Conservation (phyloP, 2,797 vertebrate species). For the Holocentrus rufus region DNA sequence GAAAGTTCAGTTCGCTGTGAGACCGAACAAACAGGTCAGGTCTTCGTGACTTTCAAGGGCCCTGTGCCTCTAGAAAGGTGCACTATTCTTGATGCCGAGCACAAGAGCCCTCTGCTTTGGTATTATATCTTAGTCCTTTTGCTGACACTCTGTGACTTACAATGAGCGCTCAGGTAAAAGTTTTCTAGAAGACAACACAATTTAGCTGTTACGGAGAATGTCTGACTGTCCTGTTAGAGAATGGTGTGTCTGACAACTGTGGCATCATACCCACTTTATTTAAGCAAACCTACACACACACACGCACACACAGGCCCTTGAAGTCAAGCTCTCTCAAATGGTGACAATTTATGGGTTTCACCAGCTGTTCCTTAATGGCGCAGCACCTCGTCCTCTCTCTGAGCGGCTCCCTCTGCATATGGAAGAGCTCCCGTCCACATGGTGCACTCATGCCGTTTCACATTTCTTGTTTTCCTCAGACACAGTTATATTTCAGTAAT, state of each 20-base stretch:
- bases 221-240: not conserved
- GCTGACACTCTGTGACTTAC: too few relatives aligned
- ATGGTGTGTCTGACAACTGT: not conserved
- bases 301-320: constrained; percentile 61
- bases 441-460: not conserved
- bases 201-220: not conserved
- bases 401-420: constrained; percentile 88
- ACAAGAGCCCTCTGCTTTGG: too few relatives aligned
- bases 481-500: too few relatives aligned
- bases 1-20: too few relatives aligned
- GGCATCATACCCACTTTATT: constrained; percentile 67
- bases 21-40: not conserved
- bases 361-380: constrained; percentile 89
- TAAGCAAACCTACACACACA: not conserved
- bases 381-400: constrained; percentile 88
- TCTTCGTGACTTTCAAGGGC: too few relatives aligned
- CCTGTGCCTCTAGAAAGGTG: too few relatives aligned
- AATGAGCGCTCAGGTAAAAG: too few relatives aligned
- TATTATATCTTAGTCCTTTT: too few relatives aligned
- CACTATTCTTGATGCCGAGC: too few relatives aligned
- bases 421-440: constrained; percentile 86
- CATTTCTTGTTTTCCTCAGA: not conserved
- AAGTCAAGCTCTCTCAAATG: constrained; percentile 96
- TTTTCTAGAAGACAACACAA: not conserved
- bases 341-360: constrained; percentile 93